phyloP scores from a whole-genome alignment of 2,888 invertebrate genomes.

The Erpobdella octoculata region DNA sequence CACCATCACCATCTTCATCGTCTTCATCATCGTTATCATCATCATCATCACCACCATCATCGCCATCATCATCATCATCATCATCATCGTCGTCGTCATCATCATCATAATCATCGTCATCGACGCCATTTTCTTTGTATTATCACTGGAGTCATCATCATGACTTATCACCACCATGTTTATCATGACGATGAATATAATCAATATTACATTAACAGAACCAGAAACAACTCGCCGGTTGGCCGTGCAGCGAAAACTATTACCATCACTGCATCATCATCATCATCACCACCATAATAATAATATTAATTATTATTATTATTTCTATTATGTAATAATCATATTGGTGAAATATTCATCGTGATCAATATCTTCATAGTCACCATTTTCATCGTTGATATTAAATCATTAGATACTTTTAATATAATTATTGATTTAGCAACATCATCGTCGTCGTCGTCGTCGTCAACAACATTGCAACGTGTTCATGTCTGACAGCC shows the following conservation, averaged over 20 bases:
- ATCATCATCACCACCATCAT: not conserved
- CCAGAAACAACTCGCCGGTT: too few species aligned
- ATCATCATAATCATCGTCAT: not conserved
- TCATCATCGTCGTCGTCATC: not conserved
- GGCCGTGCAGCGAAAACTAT: too few species aligned
- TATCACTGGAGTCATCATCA: slow-evolving; percentile 22
- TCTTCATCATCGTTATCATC: slow-evolving; percentile 12
- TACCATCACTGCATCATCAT: too few species aligned
- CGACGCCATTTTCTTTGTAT: slow-evolving; percentile 16
- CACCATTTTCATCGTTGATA: too few species aligned
- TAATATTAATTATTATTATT: not conserved
- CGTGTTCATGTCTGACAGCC: too few species aligned
- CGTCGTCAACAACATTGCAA: too few species aligned
- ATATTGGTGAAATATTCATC: too few species aligned
- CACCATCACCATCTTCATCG: slow-evolving; percentile 11
- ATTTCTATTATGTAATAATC: too few species aligned
- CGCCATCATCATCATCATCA: slow-evolving; percentile 3
- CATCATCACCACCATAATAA: not conserved
- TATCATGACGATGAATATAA: slow-evolving; percentile 23
- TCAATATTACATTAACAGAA: not conserved
- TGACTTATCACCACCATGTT: slow-evolving; percentile 20
- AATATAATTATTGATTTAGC: not conserved
- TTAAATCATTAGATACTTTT: too few species aligned
- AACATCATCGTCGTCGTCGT: not conserved
- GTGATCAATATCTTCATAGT: too few species aligned